Evolutionary conservation across 35 echinoderm and acorn worm genomes (phyloP).

Genomic region (Patiria miniata): DNA sequence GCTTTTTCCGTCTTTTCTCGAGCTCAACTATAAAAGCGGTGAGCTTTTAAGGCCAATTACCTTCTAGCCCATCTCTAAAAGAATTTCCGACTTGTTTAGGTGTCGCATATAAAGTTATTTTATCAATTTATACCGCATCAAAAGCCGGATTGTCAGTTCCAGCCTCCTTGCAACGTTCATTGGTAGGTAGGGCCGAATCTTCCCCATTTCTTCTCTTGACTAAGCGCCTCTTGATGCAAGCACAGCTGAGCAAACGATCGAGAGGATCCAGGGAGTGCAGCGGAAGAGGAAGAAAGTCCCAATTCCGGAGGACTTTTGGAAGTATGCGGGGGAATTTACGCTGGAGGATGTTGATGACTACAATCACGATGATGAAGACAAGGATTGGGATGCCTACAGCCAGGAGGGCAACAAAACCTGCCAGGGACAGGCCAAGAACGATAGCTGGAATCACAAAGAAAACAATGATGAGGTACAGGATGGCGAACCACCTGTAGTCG

Average conservation of each 20-base stretch:
- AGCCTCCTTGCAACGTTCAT: no score
- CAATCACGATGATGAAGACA: conserved; percentile 48
- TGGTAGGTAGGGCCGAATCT: not conserved
- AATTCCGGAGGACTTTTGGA: conserved; percentile 49
- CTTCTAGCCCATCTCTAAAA: no score
- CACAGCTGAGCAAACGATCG: conserved; percentile 43
- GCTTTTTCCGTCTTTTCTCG: no score
- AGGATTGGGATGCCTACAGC: conserved; percentile 53
- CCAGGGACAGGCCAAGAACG: conserved; percentile 76
- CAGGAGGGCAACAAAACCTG: conserved; percentile 53
- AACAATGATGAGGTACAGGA: conserved; percentile 73
- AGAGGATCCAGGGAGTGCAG: conserved; percentile 75
- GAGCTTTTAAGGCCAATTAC: no score
- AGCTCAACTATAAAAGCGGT: no score
- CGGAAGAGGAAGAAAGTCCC: conserved; percentile 76
- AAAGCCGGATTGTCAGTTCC: not conserved
- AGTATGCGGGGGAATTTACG: conserved; percentile 56
- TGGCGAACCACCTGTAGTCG: conserved; percentile 88
- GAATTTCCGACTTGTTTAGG: no score
- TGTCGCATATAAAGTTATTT: no score
- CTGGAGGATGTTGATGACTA: conserved; percentile 82
- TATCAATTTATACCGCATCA: not conserved
- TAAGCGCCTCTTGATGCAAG: not conserved
- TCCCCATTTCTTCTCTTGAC: not conserved
- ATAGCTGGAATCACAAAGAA: conserved; percentile 72